A percentile compares a stretch with the other conserved stretches of the same genome.
These are phyloP conservation scores for Ooceraea biroi DNA, from an alignment of 1,140 invertebrate genomes.

Conservation along the genomic window DNA sequence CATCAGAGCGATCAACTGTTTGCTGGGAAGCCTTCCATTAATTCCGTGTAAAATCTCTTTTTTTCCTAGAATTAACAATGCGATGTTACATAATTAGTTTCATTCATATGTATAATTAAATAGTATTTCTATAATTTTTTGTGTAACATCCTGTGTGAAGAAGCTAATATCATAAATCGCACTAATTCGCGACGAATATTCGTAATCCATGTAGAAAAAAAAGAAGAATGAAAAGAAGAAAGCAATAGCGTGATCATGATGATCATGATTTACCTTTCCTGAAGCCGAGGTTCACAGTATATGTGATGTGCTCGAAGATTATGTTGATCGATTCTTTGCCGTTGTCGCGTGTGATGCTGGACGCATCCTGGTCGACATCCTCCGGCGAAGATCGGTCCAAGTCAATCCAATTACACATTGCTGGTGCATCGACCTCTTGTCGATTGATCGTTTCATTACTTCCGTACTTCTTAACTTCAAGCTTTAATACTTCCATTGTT, in stretches of 20 bases:
- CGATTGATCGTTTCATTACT: constrained; percentile 73
- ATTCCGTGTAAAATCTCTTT: constrained; percentile 94
- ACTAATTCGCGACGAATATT: too few relatives aligned
- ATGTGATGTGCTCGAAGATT: constrained; percentile 90
- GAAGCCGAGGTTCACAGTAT: constrained; percentile 90
- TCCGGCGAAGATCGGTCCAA: background rate
- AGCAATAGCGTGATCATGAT: too few relatives aligned
- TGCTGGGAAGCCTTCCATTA: constrained; percentile 91
- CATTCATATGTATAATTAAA: too few relatives aligned
- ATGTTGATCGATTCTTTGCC: constrained; percentile 88
- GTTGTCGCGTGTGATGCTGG: constrained; percentile 43
- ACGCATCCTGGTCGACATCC: background rate
- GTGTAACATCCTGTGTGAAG: too few relatives aligned
- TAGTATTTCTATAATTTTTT: too few relatives aligned
- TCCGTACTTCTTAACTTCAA: too few relatives aligned
- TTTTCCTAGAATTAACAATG: constrained; percentile 85
- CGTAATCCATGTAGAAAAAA: too few relatives aligned
- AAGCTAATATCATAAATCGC: too few relatives aligned
- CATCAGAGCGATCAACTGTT: constrained; percentile 96
- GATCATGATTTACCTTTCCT: constrained; percentile 92
- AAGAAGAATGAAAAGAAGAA: too few relatives aligned
- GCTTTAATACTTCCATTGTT: constrained; percentile 83
- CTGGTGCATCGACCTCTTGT: constrained; percentile 16
- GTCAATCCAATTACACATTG: background rate
- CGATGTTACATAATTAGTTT: too few relatives aligned